These are phyloP conservation scores for Psilopsiagon aymara DNA, from an alignment of 2,113 vertebrate species.

Conservation along the genomic window DNA sequence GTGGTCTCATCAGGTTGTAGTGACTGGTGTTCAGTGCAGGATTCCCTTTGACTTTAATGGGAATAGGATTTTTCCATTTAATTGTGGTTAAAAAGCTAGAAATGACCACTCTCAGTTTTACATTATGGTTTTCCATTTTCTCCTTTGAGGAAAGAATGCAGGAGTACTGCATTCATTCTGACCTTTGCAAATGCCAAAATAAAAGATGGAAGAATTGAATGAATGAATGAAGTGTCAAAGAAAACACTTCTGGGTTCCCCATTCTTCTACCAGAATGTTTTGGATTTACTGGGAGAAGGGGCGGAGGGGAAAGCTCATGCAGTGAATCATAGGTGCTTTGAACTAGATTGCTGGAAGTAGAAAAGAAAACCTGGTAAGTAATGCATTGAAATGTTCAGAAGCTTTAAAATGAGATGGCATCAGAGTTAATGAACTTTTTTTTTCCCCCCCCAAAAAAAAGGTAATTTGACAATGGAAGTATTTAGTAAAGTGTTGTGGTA, in stretches of 20 bases:
- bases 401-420: neutral
- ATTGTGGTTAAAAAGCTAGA: neutral
- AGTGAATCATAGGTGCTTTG: neutral
- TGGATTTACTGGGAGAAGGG: neutral
- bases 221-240: neutral
- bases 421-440: neutral
- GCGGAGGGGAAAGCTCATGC: neutral
- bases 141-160: neutral
- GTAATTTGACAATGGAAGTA: neutral
- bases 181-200: neutral
- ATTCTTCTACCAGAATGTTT: neutral
- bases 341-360: neutral
- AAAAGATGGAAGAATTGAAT: neutral
- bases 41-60: neutral
- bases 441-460: neutral
- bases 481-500: neutral
- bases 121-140: neutral
- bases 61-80: neutral
- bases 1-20: neutral
- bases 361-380: neutral
- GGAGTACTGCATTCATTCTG: neutral
- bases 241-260: neutral
- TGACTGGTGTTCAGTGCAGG: neutral
- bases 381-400: neutral
- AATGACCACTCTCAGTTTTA: neutral